phyloP scores from a whole-genome alignment of 2,888 invertebrate species.

The Molorchus minor region DNA sequence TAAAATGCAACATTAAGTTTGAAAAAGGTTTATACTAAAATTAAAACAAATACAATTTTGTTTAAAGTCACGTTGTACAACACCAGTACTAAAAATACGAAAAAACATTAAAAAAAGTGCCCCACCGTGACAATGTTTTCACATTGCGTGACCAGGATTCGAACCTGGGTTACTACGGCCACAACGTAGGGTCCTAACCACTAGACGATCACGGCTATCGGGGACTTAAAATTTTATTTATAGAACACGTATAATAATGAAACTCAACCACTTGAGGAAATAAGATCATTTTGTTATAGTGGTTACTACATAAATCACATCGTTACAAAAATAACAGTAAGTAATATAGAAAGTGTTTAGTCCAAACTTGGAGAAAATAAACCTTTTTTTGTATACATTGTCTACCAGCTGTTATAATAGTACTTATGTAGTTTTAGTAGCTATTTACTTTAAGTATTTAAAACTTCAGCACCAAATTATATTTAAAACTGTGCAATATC shows the following conservation, averaged over 20 bases:
- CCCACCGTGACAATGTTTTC: constrained; percentile 50
- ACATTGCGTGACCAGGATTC: constrained; percentile 67
- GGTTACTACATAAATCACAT: not conserved
- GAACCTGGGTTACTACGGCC: constrained; percentile 72
- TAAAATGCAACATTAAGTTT: not conserved
- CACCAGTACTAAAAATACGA: not conserved
- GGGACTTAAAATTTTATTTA: constrained; percentile 26
- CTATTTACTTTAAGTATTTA: no score
- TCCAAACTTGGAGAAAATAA: no score
- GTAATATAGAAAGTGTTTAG: no score
- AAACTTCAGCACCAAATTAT: no score
- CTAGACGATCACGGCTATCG: constrained; percentile 59
- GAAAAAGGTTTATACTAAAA: not conserved
- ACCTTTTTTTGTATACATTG: no score
- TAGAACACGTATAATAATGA: not conserved
- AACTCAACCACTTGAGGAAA: not conserved
- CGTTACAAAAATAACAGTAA: no score
- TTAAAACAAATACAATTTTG: no score
- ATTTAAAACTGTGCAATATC: no score
- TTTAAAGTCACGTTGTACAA: not conserved
- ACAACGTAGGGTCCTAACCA: constrained; percentile 67
- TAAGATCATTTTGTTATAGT: not conserved
- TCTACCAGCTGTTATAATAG: no score
- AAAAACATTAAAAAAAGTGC: constrained; percentile 35
- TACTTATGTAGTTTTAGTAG: no score